These are phyloP conservation scores for Entelurus aequoreus DNA, from an alignment of 2,113 vertebrate genomes.

Conservation along the genomic window DNA sequence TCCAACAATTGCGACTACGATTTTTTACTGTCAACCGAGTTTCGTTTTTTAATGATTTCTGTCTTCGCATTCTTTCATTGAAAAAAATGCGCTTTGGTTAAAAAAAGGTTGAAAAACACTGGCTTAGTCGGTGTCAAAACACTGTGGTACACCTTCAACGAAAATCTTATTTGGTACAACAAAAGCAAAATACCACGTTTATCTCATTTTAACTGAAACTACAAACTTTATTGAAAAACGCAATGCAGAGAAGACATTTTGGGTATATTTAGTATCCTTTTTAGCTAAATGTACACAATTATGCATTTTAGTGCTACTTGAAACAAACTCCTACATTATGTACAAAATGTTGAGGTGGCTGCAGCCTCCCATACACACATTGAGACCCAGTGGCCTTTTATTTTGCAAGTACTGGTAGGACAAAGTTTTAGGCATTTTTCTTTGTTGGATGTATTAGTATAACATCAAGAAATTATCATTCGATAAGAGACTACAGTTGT, in stretches of 20 bases:
- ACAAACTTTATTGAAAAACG: slow-evolving; percentile 95
- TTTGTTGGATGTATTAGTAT: slow-evolving; percentile 24
- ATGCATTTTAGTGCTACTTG: slow-evolving; percentile 84
- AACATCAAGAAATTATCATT: background rate
- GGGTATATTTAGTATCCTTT: slow-evolving; percentile 86
- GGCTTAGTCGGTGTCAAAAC: slow-evolving; percentile 59
- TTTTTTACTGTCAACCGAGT: too few species aligned
- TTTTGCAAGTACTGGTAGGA: slow-evolving; percentile 37
- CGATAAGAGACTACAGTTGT: slow-evolving; percentile 22
- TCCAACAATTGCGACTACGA: too few species aligned
- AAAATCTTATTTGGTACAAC: slow-evolving; percentile 63
- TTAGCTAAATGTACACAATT: slow-evolving; percentile 91
- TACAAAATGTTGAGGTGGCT: slow-evolving; percentile 82
- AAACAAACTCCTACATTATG: slow-evolving; percentile 71
- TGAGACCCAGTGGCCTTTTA: slow-evolving; percentile 31
- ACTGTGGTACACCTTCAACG: slow-evolving; percentile 54
- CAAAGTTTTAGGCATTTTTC: slow-evolving; percentile 23
- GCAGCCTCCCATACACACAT: slow-evolving; percentile 71
- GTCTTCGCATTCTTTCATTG: too few species aligned
- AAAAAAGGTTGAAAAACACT: too few species aligned
- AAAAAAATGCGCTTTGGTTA: too few species aligned
- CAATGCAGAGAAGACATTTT: slow-evolving; percentile 83
- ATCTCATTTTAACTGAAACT: slow-evolving; percentile 89
- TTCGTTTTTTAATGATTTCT: too few species aligned
- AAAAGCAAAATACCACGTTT: slow-evolving; percentile 93